Evolutionary conservation across 1,140 invertebrate genomes (phyloP), one percentile per base, ranked within the genome.

Genomic region (Brachionus rotundiformis): DNA sequence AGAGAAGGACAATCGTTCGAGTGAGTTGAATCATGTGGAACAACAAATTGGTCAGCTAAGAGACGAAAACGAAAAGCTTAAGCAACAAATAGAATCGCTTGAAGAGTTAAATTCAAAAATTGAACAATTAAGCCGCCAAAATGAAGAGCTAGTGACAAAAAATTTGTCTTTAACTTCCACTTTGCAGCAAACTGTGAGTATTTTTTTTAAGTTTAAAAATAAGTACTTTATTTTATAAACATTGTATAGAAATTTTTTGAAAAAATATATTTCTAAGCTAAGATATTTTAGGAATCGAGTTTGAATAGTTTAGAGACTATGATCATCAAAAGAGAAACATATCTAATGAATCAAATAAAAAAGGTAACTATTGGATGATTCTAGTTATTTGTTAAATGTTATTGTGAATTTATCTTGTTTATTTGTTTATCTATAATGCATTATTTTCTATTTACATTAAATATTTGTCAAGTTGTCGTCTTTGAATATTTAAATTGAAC

Each of bases 71-170:
- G 39, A 77, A 59, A 1, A 11, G 27, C 27, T 49, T 2, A 49
- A 25, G 49, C 29, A 27, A 33, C 16, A 77, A 77, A 19, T 59
- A 31, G 39, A 59, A 31, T 23, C 23, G 2, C 39, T 77, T 29
- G 73, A 77, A 27, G 27, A 79, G 1, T 79, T 79, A 19, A 79
- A 63, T 25, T 54, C 31, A n/a, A 79, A 59, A 59, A 2, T 79
- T 10, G 54, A 79, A 23, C 47, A 39, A 59, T 63, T 79, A n/a
- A 36, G 23, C 33, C 44, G 31, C 10, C 25, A 79, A 61, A 79
- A 79, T 54, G 59, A 79, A 19, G 25, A 25, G n/a, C 27, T 79
- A 8, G 41, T n/a, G n/a, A 5, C 8, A 7, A 54, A 79, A 54
- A 79, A 79, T 79, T 31, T 33, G 33, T 23, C 44, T 19, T n/a